Percentiles rank a stretch among this genome's conserved stretches.
phyloP scores from a whole-genome alignment of 2,113 vertebrate species.

The Lonchura striata region DNA sequence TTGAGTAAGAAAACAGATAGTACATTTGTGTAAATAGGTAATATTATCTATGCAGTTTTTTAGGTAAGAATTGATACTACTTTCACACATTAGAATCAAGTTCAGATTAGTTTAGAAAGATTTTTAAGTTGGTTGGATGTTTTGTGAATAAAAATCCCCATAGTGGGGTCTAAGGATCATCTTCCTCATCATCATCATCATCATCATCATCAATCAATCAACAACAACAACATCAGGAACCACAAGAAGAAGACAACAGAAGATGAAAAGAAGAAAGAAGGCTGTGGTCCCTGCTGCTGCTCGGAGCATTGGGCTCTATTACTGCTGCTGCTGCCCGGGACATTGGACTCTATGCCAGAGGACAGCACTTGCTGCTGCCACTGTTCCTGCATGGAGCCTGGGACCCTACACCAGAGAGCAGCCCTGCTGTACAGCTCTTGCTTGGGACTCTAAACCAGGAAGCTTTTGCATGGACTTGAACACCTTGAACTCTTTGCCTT shows the following conservation, averaged over 20 bases:
- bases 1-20: not conserved
- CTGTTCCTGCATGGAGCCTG: not conserved
- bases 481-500: not conserved
- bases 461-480: not conserved
- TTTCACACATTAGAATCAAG: not conserved
- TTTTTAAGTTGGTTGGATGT: not conserved
- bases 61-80: not conserved
- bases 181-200: not conserved
- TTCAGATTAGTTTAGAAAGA: not conserved
- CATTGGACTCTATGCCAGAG: not conserved
- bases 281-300: not conserved
- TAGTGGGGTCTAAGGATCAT: not conserved
- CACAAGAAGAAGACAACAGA: not conserved
- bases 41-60: not conserved
- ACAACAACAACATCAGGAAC: not conserved
- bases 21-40: not conserved
- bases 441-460: not conserved
- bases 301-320: too few relatives aligned
- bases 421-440: not conserved
- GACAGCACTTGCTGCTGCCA: not conserved
- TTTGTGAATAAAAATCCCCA: not conserved
- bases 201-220: not conserved
- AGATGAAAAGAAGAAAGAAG: not conserved
- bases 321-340: too few relatives aligned
- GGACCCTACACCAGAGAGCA: not conserved